Percentiles rank a stretch among this genome's conserved stretches.
Evolutionary conservation across 2,113 vertebrate genomes (phyloP).

Genomic region (Dipodomys merriami): DNA sequence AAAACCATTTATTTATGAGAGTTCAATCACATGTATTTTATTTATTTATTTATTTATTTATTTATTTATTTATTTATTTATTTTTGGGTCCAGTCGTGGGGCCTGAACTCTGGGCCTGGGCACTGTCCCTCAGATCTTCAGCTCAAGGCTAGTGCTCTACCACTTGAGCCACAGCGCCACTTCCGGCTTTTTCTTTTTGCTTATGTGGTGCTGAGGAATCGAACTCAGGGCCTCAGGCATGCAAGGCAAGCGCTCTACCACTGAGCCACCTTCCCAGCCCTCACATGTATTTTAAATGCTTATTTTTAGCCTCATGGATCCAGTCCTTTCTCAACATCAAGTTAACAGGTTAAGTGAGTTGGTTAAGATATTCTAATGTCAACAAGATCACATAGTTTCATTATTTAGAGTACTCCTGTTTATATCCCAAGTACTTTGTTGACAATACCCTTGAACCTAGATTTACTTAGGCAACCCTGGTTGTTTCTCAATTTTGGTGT

Average conservation of each 20-base stretch:
- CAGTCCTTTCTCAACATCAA: not conserved
- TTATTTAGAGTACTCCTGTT: not conserved
- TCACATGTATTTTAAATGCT: not conserved
- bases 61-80: not conserved
- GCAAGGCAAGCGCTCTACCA: too few species aligned
- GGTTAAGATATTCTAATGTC: not conserved
- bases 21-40: not conserved
- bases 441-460: not conserved
- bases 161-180: too few species aligned
- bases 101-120: too few species aligned
- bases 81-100: too few species aligned
- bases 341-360: not conserved
- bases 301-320: not conserved
- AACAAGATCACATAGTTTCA: not conserved
- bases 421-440: not conserved
- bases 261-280: too few species aligned
- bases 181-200: too few species aligned
- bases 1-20: slow-evolving; percentile 27
- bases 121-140: too few species aligned
- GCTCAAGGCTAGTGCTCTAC: too few species aligned
- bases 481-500: not conserved
- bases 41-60: not conserved
- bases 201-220: too few species aligned
- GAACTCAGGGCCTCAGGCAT: too few species aligned
- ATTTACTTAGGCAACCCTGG: slow-evolving; percentile 1